phyloP scores from a whole-genome alignment of 2,113 vertebrate genomes.

The Actenoides lindsayi region DNA sequence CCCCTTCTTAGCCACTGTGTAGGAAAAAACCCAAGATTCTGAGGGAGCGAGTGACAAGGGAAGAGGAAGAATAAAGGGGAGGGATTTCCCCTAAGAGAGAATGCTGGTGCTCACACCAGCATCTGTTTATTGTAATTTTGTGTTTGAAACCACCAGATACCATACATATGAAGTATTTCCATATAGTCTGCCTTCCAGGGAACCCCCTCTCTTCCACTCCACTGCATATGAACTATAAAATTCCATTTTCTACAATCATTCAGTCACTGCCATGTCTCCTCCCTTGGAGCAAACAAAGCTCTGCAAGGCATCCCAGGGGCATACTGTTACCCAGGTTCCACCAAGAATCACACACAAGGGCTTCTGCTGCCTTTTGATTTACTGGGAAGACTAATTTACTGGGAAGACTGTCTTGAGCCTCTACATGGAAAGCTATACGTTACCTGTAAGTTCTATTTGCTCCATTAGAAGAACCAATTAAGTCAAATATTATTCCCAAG shows the following conservation, averaged over 20 bases:
- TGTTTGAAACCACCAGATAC: not conserved
- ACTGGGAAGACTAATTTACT: not conserved
- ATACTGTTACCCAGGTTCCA: not conserved
- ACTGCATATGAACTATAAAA: not conserved
- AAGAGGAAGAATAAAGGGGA: not conserved
- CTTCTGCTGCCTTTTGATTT: not conserved
- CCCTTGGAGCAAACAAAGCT: not conserved
- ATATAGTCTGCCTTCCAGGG: not conserved
- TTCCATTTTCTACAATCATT: not conserved
- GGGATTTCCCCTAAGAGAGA: not conserved
- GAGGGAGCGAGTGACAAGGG: not conserved
- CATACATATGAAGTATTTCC: not conserved
- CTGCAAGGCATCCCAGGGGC: not conserved
- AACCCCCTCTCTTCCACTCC: not conserved
- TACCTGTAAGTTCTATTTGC: not conserved
- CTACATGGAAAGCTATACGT: not conserved
- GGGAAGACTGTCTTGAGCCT: not conserved
- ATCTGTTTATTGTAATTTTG: not conserved
- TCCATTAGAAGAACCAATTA: not conserved
- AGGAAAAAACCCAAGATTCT: not conserved
- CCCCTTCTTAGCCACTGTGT: not conserved
- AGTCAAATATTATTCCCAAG: not conserved
- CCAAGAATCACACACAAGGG: rapidly evolving
- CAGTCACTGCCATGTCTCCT: not conserved
- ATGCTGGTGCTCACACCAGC: not conserved